Evolutionary conservation across 2,888 invertebrate genomes (phyloP).

Genomic region (Drosophila falleni): DNA sequence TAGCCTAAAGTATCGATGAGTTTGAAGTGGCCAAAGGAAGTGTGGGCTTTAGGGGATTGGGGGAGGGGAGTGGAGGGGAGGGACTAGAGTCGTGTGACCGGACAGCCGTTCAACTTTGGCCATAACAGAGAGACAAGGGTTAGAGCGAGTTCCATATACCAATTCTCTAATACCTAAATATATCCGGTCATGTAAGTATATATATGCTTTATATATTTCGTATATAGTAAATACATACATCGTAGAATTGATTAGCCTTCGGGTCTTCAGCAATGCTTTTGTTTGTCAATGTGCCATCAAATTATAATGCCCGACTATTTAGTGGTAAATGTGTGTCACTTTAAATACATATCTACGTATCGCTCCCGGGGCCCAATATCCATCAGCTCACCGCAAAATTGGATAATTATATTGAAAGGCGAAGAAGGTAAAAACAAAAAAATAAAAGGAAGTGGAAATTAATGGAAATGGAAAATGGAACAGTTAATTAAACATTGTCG

Average conservation of each 20-base stretch:
- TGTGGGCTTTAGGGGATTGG: not conserved
- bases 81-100: slow-evolving; percentile 66
- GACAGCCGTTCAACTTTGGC: slow-evolving; percentile 69
- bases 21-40: slow-evolving; percentile 68
- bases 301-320: slow-evolving; percentile 78
- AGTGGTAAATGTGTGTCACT: slow-evolving; percentile 78
- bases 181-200: slow-evolving; percentile 20
- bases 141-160: slow-evolving; percentile 37
- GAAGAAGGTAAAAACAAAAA: slow-evolving; percentile 9
- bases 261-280: slow-evolving; percentile 28
- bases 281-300: slow-evolving; percentile 77
- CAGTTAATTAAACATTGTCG: slow-evolving; percentile 34
- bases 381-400: slow-evolving; percentile 19
- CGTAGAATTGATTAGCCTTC: slow-evolving; percentile 33
- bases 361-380: slow-evolving; percentile 7
- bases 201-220: slow-evolving; percentile 9
- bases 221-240: slow-evolving; percentile 7
- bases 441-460: slow-evolving; percentile 14
- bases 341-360: slow-evolving; percentile 34
- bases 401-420: slow-evolving; percentile 48
- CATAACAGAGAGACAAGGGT: slow-evolving; percentile 65
- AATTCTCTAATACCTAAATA: slow-evolving; percentile 22
- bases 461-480: slow-evolving; percentile 23
- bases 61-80: no score
- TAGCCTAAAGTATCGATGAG: slow-evolving; percentile 78